Evolutionary conservation across 1,140 invertebrate genomes (phyloP).

Genomic region (Spodoptera litura): DNA sequence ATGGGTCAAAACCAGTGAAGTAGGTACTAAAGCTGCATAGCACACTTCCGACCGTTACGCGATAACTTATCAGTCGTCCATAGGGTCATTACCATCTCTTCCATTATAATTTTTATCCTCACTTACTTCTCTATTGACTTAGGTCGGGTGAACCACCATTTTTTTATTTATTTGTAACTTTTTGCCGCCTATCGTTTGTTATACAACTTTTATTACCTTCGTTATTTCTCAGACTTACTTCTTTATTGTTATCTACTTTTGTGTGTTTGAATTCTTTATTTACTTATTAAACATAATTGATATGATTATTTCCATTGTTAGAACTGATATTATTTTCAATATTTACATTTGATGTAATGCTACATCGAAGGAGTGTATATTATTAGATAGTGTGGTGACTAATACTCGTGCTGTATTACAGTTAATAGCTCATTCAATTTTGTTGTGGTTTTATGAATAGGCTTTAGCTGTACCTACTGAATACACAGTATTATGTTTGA

Average conservation of each 20-base stretch:
- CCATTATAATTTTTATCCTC: constrained; percentile 54
- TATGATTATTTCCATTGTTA: neutral
- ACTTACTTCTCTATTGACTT: constrained; percentile 51
- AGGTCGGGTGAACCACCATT: constrained; percentile 53
- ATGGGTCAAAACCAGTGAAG: neutral
- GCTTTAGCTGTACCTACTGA: neutral
- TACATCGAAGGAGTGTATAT: neutral
- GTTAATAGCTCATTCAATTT: neutral
- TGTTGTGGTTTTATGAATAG: neutral
- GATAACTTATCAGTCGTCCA: constrained; percentile 63
- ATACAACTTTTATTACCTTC: constrained; percentile 29
- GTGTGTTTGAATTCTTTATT: neutral
- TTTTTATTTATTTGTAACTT: constrained; percentile 21
- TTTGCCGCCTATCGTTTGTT: constrained; percentile 45
- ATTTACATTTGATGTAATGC: neutral
- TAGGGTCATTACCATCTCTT: constrained; percentile 64
- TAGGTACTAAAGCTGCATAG: constrained; percentile 1
- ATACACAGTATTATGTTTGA: no score
- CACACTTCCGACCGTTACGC: constrained; percentile 54
- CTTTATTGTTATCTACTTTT: neutral
- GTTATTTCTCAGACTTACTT: constrained; percentile 31
- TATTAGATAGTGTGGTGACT: no score
- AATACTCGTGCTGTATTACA: neutral
- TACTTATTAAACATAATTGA: neutral
- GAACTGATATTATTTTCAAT: neutral